Evolutionary conservation across 2,113 vertebrate species (phyloP).

Genomic region (Hippoglossus stenolepis): DNA sequence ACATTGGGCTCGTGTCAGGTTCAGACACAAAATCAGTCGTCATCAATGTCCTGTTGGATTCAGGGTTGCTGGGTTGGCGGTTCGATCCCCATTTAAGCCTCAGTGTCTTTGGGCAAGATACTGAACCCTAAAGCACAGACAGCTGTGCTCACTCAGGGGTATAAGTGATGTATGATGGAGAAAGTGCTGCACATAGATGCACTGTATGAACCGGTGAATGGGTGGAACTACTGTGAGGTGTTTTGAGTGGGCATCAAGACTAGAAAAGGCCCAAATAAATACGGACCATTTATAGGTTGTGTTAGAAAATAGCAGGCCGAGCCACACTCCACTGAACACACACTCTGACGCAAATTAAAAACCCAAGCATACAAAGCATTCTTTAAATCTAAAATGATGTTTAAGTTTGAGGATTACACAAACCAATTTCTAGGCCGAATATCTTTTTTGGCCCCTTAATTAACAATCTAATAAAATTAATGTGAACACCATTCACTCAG

Average conservation of each 20-base stretch:
- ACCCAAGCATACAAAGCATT: neutral
- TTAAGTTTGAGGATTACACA: constrained; percentile 22
- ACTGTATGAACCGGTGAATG: neutral
- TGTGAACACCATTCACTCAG: constrained; percentile 6
- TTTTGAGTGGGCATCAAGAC: neutral
- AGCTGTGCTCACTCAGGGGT: neutral
- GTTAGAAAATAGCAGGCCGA: neutral
- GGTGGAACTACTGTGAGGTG: neutral
- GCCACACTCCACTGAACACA: neutral
- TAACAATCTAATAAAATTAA: constrained; percentile 43
- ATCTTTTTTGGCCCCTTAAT: constrained; percentile 37
- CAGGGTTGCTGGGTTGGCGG: too few species aligned
- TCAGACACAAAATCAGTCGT: too few species aligned
- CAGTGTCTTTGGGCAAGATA: too few species aligned
- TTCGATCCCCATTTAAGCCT: too few species aligned
- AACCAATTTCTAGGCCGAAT: constrained; percentile 8
- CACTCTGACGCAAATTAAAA: neutral
- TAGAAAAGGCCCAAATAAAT: neutral
- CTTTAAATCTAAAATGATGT: constrained; percentile 2
- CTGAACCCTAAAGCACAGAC: too few species aligned
- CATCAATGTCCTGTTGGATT: too few species aligned
- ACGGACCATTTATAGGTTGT: neutral
- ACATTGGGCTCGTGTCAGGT: too few species aligned
- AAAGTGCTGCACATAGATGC: neutral
- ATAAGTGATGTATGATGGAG: neutral